phyloP scores from a whole-genome alignment of 2,113 vertebrate species.

The Nettapus auritus region DNA sequence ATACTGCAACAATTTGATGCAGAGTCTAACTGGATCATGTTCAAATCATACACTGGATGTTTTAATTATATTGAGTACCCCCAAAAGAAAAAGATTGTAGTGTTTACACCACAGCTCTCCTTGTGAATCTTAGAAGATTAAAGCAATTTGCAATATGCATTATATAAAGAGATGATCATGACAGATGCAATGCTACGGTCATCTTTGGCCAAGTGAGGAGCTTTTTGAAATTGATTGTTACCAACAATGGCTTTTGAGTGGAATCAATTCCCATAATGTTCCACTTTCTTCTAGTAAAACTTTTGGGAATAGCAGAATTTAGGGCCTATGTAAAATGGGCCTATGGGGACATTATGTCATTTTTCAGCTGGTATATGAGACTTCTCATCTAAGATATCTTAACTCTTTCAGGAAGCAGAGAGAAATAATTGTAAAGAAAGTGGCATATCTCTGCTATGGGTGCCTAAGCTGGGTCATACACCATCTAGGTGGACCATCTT shows the following conservation, averaged over 20 bases:
- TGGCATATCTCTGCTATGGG: background rate
- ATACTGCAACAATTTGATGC: background rate
- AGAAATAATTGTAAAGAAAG: background rate
- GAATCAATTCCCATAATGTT: fast-evolving
- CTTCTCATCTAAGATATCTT: background rate
- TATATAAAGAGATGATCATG: fast-evolving
- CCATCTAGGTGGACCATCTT: background rate
- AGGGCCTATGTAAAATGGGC: background rate
- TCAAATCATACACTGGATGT: background rate
- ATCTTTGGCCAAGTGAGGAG: background rate
- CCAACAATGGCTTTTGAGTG: background rate
- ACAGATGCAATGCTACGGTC: background rate
- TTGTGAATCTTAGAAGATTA: background rate
- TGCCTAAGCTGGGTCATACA: background rate
- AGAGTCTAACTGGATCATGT: background rate
- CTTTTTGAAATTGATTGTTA: background rate
- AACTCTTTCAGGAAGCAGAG: background rate
- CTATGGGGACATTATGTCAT: background rate
- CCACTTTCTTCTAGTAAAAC: background rate
- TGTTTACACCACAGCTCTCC: background rate
- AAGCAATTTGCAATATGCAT: background rate
- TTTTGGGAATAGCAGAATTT: background rate
- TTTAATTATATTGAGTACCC: background rate
- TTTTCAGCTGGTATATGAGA: background rate
- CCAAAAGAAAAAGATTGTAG: background rate